Base-by-base conservation (phyloP, 2,888 invertebrate species). In the Zeuzera pyrina region DNA sequence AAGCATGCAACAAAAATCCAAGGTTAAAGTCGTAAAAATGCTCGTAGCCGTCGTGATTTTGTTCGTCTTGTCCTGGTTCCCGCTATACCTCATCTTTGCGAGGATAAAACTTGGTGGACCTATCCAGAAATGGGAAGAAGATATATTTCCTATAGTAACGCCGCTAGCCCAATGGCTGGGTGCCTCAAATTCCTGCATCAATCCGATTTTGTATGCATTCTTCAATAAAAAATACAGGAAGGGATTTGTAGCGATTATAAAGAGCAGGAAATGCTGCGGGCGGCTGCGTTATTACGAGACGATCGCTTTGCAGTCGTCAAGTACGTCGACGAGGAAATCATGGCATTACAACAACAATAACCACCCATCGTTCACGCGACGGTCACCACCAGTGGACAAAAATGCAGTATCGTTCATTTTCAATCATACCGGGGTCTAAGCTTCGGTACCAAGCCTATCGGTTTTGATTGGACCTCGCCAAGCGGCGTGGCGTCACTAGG, bases 21-120 rank as follows among this genome's bases (percentile, higher is more conserved):
- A 96, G 83, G 93, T 95, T 22, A 95, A 95, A 72, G 96, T 95
- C 25, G 92, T 96, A 12, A 96, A 96, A 79, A 97, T 97, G 97
- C 84, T 97, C 37, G 91, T 95, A 1, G 94, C 92, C 11, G 96
- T 97, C 19, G 95, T 97, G 12, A 91, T 97, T 34, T 81, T 95
- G n/a, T 97, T 97, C 67, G 94, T 95, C 0, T 81, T 95, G 2
- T 95, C 95, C 19, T 97, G 97, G 97, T 84, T 95, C 57, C 97
- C 97, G 0, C 85, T 97, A 21, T 97, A 97, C 74, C 88, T 91
- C 13, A 94, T 96, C 58, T 93, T 94, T 61, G 91, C 95, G 0
- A 86, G 94, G 49, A 90, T 95, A 52, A 95, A 95, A 63, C 85
- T 95, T 12, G 92, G 92, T 27, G 91, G 91, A 28, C 88, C 88